Conservation (phyloP, 2,888 invertebrate genomes). For the Stegophylla sp. region DNA sequence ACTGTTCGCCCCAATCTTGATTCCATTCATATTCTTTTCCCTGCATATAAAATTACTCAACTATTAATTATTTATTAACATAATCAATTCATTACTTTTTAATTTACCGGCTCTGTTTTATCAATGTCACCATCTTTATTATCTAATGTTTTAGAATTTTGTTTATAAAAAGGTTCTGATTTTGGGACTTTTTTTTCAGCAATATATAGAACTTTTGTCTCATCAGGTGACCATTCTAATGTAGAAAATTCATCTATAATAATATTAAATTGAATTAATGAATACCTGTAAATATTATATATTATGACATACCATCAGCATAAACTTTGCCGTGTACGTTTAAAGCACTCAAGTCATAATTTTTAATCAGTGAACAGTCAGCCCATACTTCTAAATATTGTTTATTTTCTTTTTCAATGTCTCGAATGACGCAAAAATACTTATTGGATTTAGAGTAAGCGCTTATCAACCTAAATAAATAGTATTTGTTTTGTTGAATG, state of each 20-base stretch:
- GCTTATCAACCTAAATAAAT: conserved; percentile 68
- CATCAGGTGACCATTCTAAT: conserved; percentile 77
- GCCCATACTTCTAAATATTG: conserved; percentile 81
- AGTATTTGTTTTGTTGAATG: neutral
- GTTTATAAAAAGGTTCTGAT: conserved; percentile 77
- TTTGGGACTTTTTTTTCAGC: conserved; percentile 83
- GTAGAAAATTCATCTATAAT: conserved; percentile 72
- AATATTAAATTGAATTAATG: conserved; percentile 8
- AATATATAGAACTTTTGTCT: conserved; percentile 76
- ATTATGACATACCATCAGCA: conserved; percentile 71
- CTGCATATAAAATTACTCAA: conserved; percentile 65
- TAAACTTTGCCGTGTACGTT: conserved; percentile 85
- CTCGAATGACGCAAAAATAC: conserved; percentile 72
- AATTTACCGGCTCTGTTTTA: neutral
- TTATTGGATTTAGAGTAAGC: conserved; percentile 70
- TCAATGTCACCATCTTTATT: conserved; percentile 64
- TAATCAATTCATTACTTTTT: neutral
- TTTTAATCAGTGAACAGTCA: conserved; percentile 69
- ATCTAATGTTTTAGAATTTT: conserved; percentile 66
- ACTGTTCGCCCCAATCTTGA: conserved; percentile 86
- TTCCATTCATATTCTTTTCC: conserved; percentile 76
- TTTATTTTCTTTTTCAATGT: conserved; percentile 69
- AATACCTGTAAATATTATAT: neutral
- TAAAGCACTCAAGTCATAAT: conserved; percentile 74
- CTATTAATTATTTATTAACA: conserved; percentile 5